Percentiles rank a stretch among this genome's conserved stretches.
phyloP scores from a whole-genome alignment of 2,888 invertebrate species.

The Cylloceria caligata region DNA sequence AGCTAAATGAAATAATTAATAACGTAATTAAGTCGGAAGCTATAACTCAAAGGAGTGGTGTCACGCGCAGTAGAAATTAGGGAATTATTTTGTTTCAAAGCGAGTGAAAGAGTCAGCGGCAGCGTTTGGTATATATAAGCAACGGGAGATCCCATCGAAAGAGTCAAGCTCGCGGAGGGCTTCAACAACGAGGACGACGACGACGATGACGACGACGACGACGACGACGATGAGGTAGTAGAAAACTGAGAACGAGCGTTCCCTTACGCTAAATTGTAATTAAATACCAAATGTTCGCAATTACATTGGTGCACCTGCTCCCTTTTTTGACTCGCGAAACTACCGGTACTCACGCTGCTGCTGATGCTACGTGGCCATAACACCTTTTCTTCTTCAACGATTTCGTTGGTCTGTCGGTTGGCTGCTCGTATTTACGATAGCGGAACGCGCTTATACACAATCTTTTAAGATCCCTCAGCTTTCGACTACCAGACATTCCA shows the following conservation, averaged over 20 bases:
- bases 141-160: slow-evolving; percentile 74
- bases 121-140: slow-evolving; percentile 13
- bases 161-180: slow-evolving; percentile 65
- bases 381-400: slow-evolving; percentile 1
- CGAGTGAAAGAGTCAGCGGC: slow-evolving; percentile 63
- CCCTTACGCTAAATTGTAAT: slow-evolving; percentile 78
- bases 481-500: slow-evolving; percentile 35
- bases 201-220: slow-evolving; percentile 49
- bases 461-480: not conserved
- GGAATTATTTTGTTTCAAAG: slow-evolving; percentile 80
- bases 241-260: slow-evolving; percentile 56
- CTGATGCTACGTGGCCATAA: slow-evolving; percentile 4
- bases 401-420: not conserved
- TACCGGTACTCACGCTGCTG: slow-evolving; percentile 13
- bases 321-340: slow-evolving; percentile 47
- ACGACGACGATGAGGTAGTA: slow-evolving; percentile 53
- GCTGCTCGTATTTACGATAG: not conserved
- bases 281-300: slow-evolving; percentile 82
- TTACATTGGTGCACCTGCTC: slow-evolving; percentile 78
- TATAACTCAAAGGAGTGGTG: slow-evolving; percentile 73
- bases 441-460: not conserved
- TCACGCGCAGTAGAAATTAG: slow-evolving; percentile 74
- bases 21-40: slow-evolving; percentile 75
- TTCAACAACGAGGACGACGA: slow-evolving; percentile 54
- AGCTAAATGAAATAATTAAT: slow-evolving; percentile 75